Percentiles rank a stretch among this genome's conserved stretches.
phyloP scores from a whole-genome alignment of 2,113 vertebrate species.

The Trematomus loennbergii region DNA sequence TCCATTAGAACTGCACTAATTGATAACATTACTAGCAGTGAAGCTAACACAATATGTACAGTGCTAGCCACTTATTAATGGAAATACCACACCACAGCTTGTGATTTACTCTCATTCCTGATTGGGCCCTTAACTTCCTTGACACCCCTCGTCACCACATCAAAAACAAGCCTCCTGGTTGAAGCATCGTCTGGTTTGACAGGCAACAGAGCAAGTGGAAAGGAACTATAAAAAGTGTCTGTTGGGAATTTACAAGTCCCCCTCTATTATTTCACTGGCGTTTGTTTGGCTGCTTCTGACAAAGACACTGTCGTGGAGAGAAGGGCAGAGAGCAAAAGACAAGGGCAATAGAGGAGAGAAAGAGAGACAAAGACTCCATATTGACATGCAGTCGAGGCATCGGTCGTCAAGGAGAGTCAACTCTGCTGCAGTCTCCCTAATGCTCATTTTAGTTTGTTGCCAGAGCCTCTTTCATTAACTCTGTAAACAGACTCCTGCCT shows the following conservation, averaged over 20 bases:
- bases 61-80: background rate
- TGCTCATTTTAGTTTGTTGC: slow-evolving; percentile 56
- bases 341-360: slow-evolving; percentile 38
- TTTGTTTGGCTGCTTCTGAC: slow-evolving; percentile 68
- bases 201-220: slow-evolving; percentile 64
- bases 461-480: slow-evolving; percentile 66
- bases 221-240: slow-evolving; percentile 66
- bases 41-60: background rate
- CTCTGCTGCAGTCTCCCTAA: slow-evolving; percentile 42
- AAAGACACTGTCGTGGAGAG: slow-evolving; percentile 53
- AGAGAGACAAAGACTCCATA: slow-evolving; percentile 27
- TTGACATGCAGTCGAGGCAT: slow-evolving; percentile 55
- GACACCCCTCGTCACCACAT: slow-evolving; percentile 39
- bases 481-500: slow-evolving; percentile 54
- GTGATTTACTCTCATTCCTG: background rate
- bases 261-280: slow-evolving; percentile 60
- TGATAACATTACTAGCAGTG: background rate
- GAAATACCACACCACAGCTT: slow-evolving; percentile 12
- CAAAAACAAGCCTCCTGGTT: slow-evolving; percentile 45
- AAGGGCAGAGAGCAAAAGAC: slow-evolving; percentile 47
- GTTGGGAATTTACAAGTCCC: slow-evolving; percentile 70
- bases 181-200: slow-evolving; percentile 65
- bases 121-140: slow-evolving; percentile 35
- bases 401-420: slow-evolving; percentile 42
- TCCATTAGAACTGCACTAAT: background rate